Evolutionary conservation across 1,140 invertebrate genomes (phyloP), one percentile per base, ranked within the genome.

Genomic region (Pogonognathellus flavescens): DNA sequence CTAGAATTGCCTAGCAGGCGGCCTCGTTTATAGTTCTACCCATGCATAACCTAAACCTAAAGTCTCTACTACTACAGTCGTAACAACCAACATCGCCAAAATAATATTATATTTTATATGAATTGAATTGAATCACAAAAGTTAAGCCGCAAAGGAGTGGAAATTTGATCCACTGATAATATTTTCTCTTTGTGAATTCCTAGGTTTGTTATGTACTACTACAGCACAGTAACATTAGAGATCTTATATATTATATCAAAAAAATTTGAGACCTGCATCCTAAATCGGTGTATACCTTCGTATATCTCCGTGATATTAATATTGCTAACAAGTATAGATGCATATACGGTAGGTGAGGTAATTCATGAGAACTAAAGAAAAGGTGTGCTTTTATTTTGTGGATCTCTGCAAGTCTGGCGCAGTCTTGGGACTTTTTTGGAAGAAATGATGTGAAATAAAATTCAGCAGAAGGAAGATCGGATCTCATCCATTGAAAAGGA

Each of bases 361-460:
- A 66, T 66, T 66, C 62, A 66, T 66, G 62, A 66, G 62, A 76
- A 76, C 13, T 49, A 16, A 50, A 50, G 70, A 76, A 76, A 76
- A 76, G 70, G 70, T 76, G 70, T 25, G 3, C 1, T 16, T 55
- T 55, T 16, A 16, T 55, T 16, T 11, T 11, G 53, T 55, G 11
- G 53, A 16, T 14, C 53, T 66, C 31, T 41, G 31, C 1, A 3
- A 41, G 31, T 41, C 31, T 41, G 31, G 31, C 31, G 31, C 31
- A 41, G 31, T 41, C 2, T 14, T n/a, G 53, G 41, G 13, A 76
- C 70, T 76, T 76, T 76, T 76, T 76, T 76, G 70, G 70, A 76
- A 50, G 41, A 76, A 76, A 76, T 25, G 62, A 76, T 76, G 70
- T 50, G 41, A 76, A 76, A 76, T 76, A 49, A 76, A 76, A 76